A percentile compares a stretch with the other conserved stretches of the same genome.
Evolutionary conservation across 2,113 vertebrate species (phyloP).

Genomic region (Passer montanus): DNA sequence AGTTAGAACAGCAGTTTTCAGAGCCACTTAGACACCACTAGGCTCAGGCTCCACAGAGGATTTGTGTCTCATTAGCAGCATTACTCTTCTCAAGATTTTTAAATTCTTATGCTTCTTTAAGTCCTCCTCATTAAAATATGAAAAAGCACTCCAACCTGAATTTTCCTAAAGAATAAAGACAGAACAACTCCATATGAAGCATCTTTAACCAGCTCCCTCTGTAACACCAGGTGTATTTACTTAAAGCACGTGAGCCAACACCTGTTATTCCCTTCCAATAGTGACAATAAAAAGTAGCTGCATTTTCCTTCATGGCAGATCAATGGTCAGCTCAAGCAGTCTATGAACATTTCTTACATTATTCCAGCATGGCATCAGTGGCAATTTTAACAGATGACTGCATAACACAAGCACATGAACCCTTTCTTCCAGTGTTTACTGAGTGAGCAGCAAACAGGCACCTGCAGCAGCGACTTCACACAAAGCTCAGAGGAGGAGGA

Average conservation of each 20-base stretch:
- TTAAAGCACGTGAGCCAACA: background rate
- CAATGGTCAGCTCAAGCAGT: background rate
- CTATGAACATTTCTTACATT: background rate
- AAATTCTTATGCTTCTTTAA: background rate
- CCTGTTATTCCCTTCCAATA: background rate
- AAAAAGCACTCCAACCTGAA: background rate
- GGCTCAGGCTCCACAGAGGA: background rate
- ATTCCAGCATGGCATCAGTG: background rate
- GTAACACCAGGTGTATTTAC: background rate
- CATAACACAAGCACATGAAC: fast-evolving
- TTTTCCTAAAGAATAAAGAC: background rate
- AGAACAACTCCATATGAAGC: background rate
- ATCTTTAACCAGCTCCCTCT: background rate
- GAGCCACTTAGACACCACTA: background rate
- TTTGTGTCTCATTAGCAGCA: background rate
- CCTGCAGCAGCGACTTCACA: background rate
- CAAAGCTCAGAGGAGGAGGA: background rate
- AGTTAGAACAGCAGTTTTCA: background rate
- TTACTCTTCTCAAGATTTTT: background rate
- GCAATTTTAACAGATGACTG: background rate
- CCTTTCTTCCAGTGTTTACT: background rate
- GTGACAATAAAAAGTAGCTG: fast-evolving
- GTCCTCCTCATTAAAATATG: background rate
- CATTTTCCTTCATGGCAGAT: background rate
- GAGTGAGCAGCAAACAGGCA: background rate